Evolutionary conservation across 1,140 invertebrate genomes (phyloP).

Genomic region (Drosophila pallidifrons): DNA sequence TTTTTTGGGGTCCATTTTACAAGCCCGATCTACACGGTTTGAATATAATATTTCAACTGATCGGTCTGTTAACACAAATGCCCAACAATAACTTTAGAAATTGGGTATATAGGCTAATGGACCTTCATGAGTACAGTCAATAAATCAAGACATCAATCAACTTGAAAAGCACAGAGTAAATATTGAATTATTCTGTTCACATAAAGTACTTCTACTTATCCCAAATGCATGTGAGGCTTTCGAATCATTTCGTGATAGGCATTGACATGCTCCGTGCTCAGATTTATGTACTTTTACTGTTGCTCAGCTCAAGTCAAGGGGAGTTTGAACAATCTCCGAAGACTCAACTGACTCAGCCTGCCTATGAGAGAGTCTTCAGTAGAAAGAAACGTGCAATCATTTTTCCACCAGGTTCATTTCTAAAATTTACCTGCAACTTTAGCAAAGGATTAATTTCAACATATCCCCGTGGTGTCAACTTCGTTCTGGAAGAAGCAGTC

Average conservation of each 20-base stretch:
- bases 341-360: constrained; percentile 27
- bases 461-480: constrained; percentile 67
- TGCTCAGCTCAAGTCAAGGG: constrained; percentile 17
- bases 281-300: constrained; percentile 41
- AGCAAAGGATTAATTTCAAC: constrained; percentile 58
- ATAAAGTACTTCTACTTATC: constrained; percentile 23
- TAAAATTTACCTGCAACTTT: constrained; percentile 70
- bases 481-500: constrained; percentile 67
- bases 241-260: constrained; percentile 25
- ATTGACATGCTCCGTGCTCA: constrained; percentile 50
- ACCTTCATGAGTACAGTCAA: constrained; percentile 36
- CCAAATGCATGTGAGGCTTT: constrained; percentile 11
- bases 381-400: constrained; percentile 63
- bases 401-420: constrained; percentile 64
- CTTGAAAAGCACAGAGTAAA: constrained; percentile 31
- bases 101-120: constrained; percentile 46
- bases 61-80: constrained; percentile 17
- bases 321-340: not conserved
- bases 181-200: constrained; percentile 64
- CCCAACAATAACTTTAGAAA: constrained; percentile 21
- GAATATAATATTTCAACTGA: constrained; percentile 43
- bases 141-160: constrained; percentile 70
- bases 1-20: constrained; percentile 33
- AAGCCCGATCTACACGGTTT: constrained; percentile 19
- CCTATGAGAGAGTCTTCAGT: constrained; percentile 52